Evolutionary conservation across 1,140 invertebrate genomes (phyloP).

Genomic region (Amphibalanus amphitrite): DNA sequence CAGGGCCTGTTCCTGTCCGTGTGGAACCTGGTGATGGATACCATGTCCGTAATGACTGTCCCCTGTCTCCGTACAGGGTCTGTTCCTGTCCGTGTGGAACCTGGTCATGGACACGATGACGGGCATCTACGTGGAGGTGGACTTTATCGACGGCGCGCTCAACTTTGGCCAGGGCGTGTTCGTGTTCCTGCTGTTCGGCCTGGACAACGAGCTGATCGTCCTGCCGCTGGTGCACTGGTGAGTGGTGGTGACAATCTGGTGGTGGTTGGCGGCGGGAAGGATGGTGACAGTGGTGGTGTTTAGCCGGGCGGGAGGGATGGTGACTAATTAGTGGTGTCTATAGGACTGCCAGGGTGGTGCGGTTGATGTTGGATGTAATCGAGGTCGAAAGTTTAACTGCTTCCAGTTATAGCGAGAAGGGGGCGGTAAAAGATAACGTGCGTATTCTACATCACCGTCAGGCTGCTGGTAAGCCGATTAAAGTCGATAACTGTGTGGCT

Average conservation of each 20-base stretch:
- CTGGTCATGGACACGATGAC: slow-evolving; percentile 64
- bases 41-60: slow-evolving; percentile 40
- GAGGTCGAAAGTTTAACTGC: too few relatives aligned
- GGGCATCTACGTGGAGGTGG: slow-evolving; percentile 76
- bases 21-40: slow-evolving; percentile 67
- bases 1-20: slow-evolving; percentile 66
- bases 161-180: slow-evolving; percentile 76
- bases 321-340: too few relatives aligned
- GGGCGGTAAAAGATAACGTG: too few relatives aligned
- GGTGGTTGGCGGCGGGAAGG: too few relatives aligned
- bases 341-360: too few relatives aligned
- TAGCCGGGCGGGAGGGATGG: too few relatives aligned
- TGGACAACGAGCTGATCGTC: slow-evolving; percentile 54
- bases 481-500: too few relatives aligned
- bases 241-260: slow-evolving; percentile 10
- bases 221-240: slow-evolving; percentile 42
- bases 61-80: slow-evolving; percentile 36
- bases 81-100: slow-evolving; percentile 69
- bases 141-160: slow-evolving; percentile 72
- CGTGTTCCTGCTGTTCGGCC: slow-evolving; percentile 60
- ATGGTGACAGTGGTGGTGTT: too few relatives aligned
- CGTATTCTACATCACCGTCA: too few relatives aligned
- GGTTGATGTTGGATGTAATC: too few relatives aligned
- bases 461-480: too few relatives aligned
- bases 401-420: too few relatives aligned